Percentiles rank a stretch among this genome's conserved stretches.
Conservation (phyloP, 2,113 vertebrate genomes). For the Pygoscelis adeliae region DNA sequence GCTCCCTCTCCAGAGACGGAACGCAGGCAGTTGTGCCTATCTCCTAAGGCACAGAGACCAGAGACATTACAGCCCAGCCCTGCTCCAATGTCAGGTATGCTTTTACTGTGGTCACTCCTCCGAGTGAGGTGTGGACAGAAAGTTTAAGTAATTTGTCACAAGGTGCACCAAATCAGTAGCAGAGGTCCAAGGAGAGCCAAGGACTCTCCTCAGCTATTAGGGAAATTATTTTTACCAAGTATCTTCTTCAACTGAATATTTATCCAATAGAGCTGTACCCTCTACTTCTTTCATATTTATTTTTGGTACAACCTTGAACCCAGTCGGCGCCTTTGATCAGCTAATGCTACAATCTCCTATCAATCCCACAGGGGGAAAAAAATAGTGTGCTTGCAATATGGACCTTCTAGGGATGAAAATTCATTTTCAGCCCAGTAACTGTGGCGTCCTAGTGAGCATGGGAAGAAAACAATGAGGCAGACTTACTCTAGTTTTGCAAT, state of each 20-base stretch:
- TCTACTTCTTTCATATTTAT: neutral
- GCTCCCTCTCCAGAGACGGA: neutral
- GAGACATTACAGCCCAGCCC: neutral
- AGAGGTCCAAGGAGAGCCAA: neutral
- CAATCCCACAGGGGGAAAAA: neutral
- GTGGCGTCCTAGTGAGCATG: neutral
- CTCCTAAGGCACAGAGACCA: neutral
- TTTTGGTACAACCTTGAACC: neutral
- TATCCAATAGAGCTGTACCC: neutral
- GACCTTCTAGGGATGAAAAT: neutral
- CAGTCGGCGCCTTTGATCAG: neutral
- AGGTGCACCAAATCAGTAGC: neutral
- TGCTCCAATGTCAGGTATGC: fast-evolving
- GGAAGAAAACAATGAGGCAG: neutral
- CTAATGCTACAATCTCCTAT: neutral
- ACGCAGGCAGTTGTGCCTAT: neutral
- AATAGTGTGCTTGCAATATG: neutral
- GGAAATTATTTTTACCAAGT: neutral
- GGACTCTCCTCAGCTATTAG: neutral
- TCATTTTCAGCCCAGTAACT: neutral
- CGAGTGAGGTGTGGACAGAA: fast-evolving
- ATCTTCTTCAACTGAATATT: neutral
- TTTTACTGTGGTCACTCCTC: neutral
- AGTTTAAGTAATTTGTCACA: neutral
- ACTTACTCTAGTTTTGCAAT: conserved; percentile 17